Conservation (phyloP, 2,797 vertebrate species). For the Schizopygopsis malacanthus region DNA sequence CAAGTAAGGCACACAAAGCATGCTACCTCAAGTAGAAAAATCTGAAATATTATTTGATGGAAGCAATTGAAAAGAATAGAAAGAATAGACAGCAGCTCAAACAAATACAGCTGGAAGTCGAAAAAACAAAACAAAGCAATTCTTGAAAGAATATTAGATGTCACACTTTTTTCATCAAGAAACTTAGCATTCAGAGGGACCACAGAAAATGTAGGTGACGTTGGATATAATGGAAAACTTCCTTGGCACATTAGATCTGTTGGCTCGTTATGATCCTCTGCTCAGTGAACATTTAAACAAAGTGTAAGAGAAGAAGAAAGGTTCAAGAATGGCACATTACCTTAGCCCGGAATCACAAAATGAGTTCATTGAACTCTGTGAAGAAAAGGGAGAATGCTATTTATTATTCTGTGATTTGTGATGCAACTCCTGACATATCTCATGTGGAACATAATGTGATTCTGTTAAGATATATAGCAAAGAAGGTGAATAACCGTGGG, state of each 20-base stretch:
- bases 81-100: too few relatives aligned
- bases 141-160: too few relatives aligned
- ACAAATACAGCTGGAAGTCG: too few relatives aligned
- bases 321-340: too few relatives aligned
- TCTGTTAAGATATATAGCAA: constrained; percentile 51
- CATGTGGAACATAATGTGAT: constrained; percentile 51
- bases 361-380: constrained; percentile 50
- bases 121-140: too few relatives aligned
- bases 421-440: constrained; percentile 54
- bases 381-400: constrained; percentile 25
- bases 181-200: constrained; percentile 5
- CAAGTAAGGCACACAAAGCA: too few relatives aligned
- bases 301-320: not conserved
- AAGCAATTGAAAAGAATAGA: too few relatives aligned
- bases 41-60: too few relatives aligned
- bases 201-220: constrained; percentile 33
- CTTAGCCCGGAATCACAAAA: too few relatives aligned
- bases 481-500: constrained; percentile 46
- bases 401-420: constrained; percentile 55
- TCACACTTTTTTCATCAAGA: constrained; percentile 11
- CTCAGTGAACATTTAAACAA: not conserved
- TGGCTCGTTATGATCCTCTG: not conserved
- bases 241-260: not conserved
- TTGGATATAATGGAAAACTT: constrained; percentile 25
- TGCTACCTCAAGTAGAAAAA: too few relatives aligned